Evolutionary conservation across 2,797 vertebrate genomes (phyloP), one percentile per base, ranked within the genome.

Genomic region (Kryptolebias ocellatus): DNA sequence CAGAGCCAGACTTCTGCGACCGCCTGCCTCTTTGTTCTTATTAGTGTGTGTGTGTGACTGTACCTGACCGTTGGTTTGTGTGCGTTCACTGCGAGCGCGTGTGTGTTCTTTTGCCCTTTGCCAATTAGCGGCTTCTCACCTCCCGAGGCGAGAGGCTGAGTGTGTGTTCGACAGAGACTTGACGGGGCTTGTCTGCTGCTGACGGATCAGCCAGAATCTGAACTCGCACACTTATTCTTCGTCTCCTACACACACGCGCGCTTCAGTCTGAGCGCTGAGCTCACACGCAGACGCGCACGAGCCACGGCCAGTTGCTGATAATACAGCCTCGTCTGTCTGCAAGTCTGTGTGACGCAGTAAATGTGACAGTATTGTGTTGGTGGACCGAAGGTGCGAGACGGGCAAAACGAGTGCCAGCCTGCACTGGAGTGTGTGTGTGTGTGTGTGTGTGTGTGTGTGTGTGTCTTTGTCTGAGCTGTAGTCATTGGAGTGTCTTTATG

Each of bases 111-210:
- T 82, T 76, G 31, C 79, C 82, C 81, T 80, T 84, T 88, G 84
- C 87, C 89, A 91, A 92, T 93, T 91, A 92, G 91, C 84, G 12
- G 83, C 78, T 88, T 90, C 81, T 83, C 90, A 89, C 90, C 83
- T 88, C 85, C 79, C 1, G 60, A 86, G 84, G 88, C 81, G 57
- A 83, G 76, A 79, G 82, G 79, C 75, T 66, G 79, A 75, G 58
- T 72, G 79, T 78, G 78, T 80, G 78, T 81, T 59, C 73, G 87
- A 84, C 81, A 52, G 81, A 76, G 76, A 76, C 83, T 83, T 87
- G 84, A 88, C 60, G 64, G 77, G 81, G 83, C 87, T 81, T 84
- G 88, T 87, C 84, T 88, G 76, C 68, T 1, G 58, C 79, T 72
- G 84, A 85, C 66, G 65, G 80, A 81, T 88, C 86, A 90, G 77